phyloP scores from a whole-genome alignment of 2,113 vertebrate species.

The Centropus unirufus region DNA sequence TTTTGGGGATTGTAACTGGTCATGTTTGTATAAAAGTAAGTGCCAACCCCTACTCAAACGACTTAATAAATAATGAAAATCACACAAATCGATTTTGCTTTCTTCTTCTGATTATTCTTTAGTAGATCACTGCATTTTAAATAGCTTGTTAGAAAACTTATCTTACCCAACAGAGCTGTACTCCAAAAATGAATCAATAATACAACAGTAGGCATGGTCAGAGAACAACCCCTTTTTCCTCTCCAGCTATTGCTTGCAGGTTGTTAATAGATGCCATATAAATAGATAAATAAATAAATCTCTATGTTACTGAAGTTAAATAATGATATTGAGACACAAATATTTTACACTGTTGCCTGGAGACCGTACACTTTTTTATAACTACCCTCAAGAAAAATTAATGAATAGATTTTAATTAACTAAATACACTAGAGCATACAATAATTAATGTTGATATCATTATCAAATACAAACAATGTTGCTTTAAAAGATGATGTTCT shows the following conservation, averaged over 20 bases:
- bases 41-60: background rate
- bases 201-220: background rate
- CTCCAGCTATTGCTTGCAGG: background rate
- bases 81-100: background rate
- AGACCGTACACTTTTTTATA: background rate
- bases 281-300: background rate
- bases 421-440: background rate
- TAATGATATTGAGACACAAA: background rate
- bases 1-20: background rate
- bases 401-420: background rate
- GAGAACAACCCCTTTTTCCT: background rate
- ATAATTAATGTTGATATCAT: background rate
- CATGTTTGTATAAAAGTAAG: background rate
- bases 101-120: background rate
- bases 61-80: constrained; percentile 1
- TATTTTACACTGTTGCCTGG: background rate
- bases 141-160: background rate
- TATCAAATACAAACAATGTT: background rate
- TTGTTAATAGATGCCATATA: background rate
- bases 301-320: background rate
- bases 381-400: constrained; percentile 24
- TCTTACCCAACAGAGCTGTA: background rate
- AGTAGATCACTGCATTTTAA: background rate
- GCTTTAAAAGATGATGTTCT: background rate
- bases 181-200: background rate